Evolutionary conservation across 1,140 invertebrate genomes (phyloP).

Genomic region (Aphaenogaster floridana): DNA sequence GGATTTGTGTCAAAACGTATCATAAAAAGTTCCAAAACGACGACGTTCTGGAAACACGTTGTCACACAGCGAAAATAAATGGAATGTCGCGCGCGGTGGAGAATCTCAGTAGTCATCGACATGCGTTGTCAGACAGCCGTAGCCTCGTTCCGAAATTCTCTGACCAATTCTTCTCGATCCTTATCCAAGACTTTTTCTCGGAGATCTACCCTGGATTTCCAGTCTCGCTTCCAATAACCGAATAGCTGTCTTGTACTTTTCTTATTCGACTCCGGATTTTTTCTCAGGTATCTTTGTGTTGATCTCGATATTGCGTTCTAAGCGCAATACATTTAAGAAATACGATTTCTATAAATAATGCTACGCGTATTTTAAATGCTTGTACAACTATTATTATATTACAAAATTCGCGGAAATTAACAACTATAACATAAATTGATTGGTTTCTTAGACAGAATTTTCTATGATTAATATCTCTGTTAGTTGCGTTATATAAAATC

Average conservation of each 20-base stretch:
- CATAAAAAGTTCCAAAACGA: slow-evolving; percentile 37
- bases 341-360: neutral
- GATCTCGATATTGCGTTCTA: neutral
- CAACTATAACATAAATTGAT: neutral
- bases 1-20: slow-evolving; percentile 29
- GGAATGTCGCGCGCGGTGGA: neutral
- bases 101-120: neutral
- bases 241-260: slow-evolving; percentile 11
- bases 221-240: slow-evolving; percentile 20
- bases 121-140: neutral
- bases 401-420: neutral
- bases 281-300: neutral
- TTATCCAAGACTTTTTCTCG: slow-evolving; percentile 11
- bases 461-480: neutral
- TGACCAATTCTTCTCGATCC: slow-evolving; percentile 28
- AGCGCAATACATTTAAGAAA: neutral
- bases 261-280: neutral
- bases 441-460: neutral
- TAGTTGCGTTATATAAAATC: neutral
- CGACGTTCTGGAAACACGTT: slow-evolving; percentile 4
- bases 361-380: neutral
- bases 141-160: slow-evolving; percentile 26
- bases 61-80: slow-evolving; percentile 18
- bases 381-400: neutral
- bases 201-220: slow-evolving; percentile 9